Percentiles rank a stretch among this genome's conserved stretches.
These are phyloP conservation scores for Acinonyx jubatus DNA, from an alignment of 2,113 vertebrate species.

Conservation along the genomic window DNA sequence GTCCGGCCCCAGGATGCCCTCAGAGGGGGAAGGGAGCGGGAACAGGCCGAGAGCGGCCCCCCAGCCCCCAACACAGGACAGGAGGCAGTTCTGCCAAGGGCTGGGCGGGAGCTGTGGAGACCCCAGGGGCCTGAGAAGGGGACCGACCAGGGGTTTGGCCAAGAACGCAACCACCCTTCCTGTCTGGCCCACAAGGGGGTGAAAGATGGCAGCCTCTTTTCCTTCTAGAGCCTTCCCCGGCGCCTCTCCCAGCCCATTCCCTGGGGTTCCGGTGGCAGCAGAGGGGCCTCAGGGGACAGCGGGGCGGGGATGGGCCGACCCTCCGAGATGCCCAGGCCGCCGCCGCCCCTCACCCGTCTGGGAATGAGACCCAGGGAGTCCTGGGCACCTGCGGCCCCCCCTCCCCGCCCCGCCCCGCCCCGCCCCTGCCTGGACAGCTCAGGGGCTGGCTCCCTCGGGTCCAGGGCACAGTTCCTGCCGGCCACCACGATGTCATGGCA, in stretches of 20 bases:
- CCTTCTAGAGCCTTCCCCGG: background rate
- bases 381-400: rapidly evolving
- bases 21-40: no score
- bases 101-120: background rate
- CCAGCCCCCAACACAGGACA: background rate
- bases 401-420: no score
- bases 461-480: background rate
- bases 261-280: background rate
- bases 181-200: rapidly evolving
- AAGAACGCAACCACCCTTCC: background rate
- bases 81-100: background rate
- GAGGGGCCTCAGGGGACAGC: background rate
- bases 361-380: background rate
- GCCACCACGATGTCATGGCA: background rate
- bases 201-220: background rate
- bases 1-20: background rate
- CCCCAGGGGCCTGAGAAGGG: background rate
- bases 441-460: rapidly evolving
- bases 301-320: background rate
- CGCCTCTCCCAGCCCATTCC: no score
- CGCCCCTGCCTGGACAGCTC: background rate
- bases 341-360: background rate
- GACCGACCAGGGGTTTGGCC: background rate
- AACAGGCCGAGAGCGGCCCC: background rate
- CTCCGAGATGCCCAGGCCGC: background rate